phyloP scores from a whole-genome alignment of 2,888 invertebrate species.

The Drosophila antonietae region DNA sequence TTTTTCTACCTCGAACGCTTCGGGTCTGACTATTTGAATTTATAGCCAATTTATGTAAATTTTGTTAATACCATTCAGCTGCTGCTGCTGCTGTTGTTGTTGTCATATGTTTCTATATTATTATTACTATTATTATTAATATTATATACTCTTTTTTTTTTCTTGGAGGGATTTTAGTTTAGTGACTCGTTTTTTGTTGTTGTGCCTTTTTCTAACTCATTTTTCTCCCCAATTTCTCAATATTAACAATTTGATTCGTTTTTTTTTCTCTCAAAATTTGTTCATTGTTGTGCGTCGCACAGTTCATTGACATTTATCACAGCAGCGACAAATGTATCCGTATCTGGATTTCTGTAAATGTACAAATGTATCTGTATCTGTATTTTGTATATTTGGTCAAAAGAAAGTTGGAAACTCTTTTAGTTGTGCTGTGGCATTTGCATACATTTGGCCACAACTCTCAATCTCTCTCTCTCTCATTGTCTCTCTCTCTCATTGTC shows the following conservation, averaged over 20 bases:
- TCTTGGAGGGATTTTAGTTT: slow-evolving; percentile 21
- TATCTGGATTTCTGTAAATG: slow-evolving; percentile 31
- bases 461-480: not conserved
- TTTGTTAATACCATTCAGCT: slow-evolving; percentile 59
- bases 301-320: slow-evolving; percentile 69
- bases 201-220: slow-evolving; percentile 20
- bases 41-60: slow-evolving; percentile 78
- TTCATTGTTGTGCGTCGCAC: slow-evolving; percentile 30
- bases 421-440: slow-evolving; percentile 51
- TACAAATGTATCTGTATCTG: slow-evolving; percentile 12
- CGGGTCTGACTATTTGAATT: slow-evolving; percentile 69
- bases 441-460: slow-evolving; percentile 70
- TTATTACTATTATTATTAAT: slow-evolving; percentile 13
- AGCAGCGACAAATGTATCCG: slow-evolving; percentile 33
- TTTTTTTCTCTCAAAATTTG: slow-evolving; percentile 28
- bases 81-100: slow-evolving; percentile 8
- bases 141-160: slow-evolving; percentile 13
- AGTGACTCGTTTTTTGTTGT: slow-evolving; percentile 30
- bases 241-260: slow-evolving; percentile 39
- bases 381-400: slow-evolving; percentile 33
- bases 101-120: slow-evolving; percentile 48
- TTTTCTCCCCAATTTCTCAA: slow-evolving; percentile 57
- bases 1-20: slow-evolving; percentile 30
- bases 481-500: not conserved
- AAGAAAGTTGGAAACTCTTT: slow-evolving; percentile 70